Conservation (phyloP, 1,140 invertebrate species). For the Ceratitis capitata region DNA sequence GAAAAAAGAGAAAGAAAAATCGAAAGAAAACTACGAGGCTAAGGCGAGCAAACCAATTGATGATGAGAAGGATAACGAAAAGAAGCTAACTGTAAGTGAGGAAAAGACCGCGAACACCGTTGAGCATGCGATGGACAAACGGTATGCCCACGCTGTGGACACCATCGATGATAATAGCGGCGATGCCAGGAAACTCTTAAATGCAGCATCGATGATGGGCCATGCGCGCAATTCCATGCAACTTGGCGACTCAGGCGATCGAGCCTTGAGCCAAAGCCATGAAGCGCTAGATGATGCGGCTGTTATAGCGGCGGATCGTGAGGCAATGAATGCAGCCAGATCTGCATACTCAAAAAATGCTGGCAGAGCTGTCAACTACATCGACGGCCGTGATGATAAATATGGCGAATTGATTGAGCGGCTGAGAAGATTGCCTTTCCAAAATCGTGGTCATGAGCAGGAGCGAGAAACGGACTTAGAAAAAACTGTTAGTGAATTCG, state of each 20-base stretch:
- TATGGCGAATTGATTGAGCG: neutral
- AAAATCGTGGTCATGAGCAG: neutral
- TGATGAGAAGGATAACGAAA: neutral
- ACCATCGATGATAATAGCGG: neutral
- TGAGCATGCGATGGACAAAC: slow-evolving; percentile 10
- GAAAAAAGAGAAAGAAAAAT: neutral
- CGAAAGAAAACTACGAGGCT: neutral
- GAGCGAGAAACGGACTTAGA: neutral
- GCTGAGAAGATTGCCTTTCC: neutral
- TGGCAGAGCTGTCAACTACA: neutral
- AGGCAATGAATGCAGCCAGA: neutral
- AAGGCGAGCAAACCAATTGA: neutral
- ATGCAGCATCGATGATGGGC: neutral
- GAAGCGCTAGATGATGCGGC: slow-evolving; percentile 1
- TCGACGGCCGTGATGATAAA: neutral
- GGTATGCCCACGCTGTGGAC: neutral
- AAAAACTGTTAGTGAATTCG: neutral
- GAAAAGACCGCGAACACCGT: neutral
- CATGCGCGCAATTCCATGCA: neutral
- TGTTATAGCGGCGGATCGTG: slow-evolving; percentile 11
- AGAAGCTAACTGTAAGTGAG: neutral
- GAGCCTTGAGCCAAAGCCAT: no score
- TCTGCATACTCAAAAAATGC: neutral
- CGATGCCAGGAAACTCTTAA: neutral
- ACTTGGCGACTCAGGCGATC: no score